Evolutionary conservation across 1,140 invertebrate species (phyloP).

Genomic region (Camponotus floridanus): DNA sequence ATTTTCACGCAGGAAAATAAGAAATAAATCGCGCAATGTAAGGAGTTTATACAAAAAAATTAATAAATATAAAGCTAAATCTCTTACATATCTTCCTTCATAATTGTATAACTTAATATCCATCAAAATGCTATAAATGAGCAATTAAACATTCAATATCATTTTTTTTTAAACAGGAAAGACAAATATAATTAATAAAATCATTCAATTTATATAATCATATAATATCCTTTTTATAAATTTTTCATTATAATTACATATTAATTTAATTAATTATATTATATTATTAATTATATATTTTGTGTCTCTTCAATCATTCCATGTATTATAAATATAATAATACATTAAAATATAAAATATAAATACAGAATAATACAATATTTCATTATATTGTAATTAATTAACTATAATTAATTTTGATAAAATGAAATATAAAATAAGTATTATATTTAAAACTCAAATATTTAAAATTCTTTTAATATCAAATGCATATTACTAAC

Average conservation of each 20-base stretch:
- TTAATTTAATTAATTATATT: too few species aligned
- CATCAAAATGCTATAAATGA: not conserved
- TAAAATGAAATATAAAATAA: not conserved
- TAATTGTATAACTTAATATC: slow-evolving; percentile 4
- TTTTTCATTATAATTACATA: too few species aligned
- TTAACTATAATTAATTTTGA: not conserved
- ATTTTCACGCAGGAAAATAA: not conserved
- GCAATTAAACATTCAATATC: not conserved
- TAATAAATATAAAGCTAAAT: not conserved
- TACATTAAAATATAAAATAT: too few species aligned
- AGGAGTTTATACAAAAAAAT: slow-evolving; percentile 6
- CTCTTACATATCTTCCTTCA: not conserved
- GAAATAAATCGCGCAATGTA: slow-evolving; percentile 2
- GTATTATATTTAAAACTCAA: not conserved
- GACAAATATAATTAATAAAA: not conserved
- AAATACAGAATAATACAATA: too few species aligned
- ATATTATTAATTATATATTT: too few species aligned
- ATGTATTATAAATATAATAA: too few species aligned
- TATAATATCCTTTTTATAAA: too few species aligned
- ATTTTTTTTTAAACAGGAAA: not conserved
- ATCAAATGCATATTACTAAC: not conserved
- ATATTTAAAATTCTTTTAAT: not conserved
- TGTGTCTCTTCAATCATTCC: too few species aligned
- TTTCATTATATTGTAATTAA: not conserved
- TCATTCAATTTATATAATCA: too few species aligned